Base-by-base conservation (phyloP, 1,140 invertebrate species). In the Drosophila novamexicana region DNA sequence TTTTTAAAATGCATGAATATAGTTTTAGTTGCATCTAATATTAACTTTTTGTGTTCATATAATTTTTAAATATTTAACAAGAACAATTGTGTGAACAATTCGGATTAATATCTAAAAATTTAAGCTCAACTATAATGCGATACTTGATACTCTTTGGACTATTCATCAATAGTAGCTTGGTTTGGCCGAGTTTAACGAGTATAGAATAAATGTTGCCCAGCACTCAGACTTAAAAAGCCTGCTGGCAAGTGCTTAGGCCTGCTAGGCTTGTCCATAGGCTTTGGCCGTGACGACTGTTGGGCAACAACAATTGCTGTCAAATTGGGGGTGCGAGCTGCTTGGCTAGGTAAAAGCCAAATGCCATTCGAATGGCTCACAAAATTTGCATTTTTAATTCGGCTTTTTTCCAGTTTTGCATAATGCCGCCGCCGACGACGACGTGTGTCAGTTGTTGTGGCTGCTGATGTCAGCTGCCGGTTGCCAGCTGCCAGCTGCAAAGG, bases 341-440 rank as follows among this genome's bases (percentile, higher is more conserved):
- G 44, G 63, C 53, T 57, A 37, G 47, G 57, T 62, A 47, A 68
- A 62, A 61, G 57, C 37, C 66, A 37, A 61, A 62, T 79, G 65
- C 58, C 61, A 42, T 47, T 50, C 61, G 54, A 66, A 79, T 79
- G 75, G 45, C 68, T 71, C 61, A 62, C 53, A 49, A 71, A 72
- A 89, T 89, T 89, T 89, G 84, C 84, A 89, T 89, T 89, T 89
- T 89, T 89, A 89, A 89, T 86, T 86, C 77, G 76, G 72, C 73
- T 86, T 74, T 86, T 88, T 67, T 71, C 82, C 75, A 54, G 78
- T 83, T 88, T 88, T 88, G 83, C 83, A 88, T 88, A 88, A 88
- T 88, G 73, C 81, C 81, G 71, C 66, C 77, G 32, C 32, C 12
- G 37, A 39, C 42, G 57, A 32, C 37, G 79, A 84, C 83, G 83